These are phyloP conservation scores for Grammomys dolichurus DNA, from an alignment of 2,113 vertebrate genomes.

Conservation along the genomic window DNA sequence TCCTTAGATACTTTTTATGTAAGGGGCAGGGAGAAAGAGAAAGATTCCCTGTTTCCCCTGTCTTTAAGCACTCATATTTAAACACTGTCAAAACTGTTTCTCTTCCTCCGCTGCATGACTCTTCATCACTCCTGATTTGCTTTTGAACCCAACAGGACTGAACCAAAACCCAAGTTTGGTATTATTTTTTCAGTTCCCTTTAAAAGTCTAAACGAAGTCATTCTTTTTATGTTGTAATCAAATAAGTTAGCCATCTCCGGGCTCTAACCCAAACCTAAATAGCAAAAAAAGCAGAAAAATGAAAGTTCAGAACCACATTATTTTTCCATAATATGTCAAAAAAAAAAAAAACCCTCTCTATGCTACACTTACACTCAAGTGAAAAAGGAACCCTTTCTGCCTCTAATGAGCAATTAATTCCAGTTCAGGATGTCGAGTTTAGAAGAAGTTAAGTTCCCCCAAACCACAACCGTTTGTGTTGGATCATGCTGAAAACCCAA, in stretches of 20 bases:
- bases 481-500: constrained; percentile 86
- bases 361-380: constrained; percentile 77
- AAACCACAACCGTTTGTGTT: constrained; percentile 88
- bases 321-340: constrained; percentile 88
- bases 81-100: constrained; percentile 58
- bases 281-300: constrained; percentile 76
- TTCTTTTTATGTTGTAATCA: constrained; percentile 83
- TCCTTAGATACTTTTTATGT: background rate
- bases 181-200: constrained; percentile 81
- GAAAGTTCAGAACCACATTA: constrained; percentile 85
- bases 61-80: background rate
- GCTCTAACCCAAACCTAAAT: constrained; percentile 85
- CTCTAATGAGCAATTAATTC: constrained; percentile 89
- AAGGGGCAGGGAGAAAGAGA: background rate
- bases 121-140: constrained; percentile 61
- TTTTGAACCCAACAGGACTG: constrained; percentile 58
- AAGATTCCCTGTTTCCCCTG: background rate
- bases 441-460: constrained; percentile 85
- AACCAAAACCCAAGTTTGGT: constrained; percentile 73
- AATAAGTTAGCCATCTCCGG: constrained; percentile 85
- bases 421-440: constrained; percentile 86
- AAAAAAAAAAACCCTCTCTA: constrained; percentile 39
- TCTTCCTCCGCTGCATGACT: constrained; percentile 63
- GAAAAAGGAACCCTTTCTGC: constrained; percentile 86
- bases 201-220: constrained; percentile 81